Evolutionary conservation across 1,140 invertebrate species (phyloP), one percentile per base, ranked within the genome.

Genomic region (Drosophila repletoides): DNA sequence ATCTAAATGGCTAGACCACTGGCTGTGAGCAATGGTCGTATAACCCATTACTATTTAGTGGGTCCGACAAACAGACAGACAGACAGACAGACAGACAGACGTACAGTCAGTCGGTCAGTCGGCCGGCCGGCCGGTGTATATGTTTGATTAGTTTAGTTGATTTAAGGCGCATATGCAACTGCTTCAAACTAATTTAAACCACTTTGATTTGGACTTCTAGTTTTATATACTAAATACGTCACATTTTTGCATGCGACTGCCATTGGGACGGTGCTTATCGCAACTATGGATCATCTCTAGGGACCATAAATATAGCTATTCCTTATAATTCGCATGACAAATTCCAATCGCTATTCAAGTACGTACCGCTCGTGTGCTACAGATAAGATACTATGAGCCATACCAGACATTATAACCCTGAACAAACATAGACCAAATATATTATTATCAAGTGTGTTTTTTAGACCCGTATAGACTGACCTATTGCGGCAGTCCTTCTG

Each of bases 1-100:
- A 81, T 81, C 77, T 40, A 5, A 43, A 26, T n/a, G 38, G 53
- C 72, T 58, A 76, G 72, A 72, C 72, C 72, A 81, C 72, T 75
- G 51, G 31, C 56, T 45, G 76, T 14, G 67, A 45, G 22, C 34
- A 21, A 65, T 49, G 58, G 51, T 63, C 45, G 40, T 14, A 41
- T 19, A 43, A 36, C 12, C n/a, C 17, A 19, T 10, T 10, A 34
- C 22, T 48, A n/a, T 14, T 29, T 41, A 9, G 19, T 36, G n/a
- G 15, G 5, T 7, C 31, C 43, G 21, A 26, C 41, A 17, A 48
- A 21, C 26, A 53, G 49, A 33, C 51, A 36, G 34, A 3, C 34
- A 9, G 17, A 2, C 22, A 10, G 41, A 24, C 43, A 12, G 9
- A 5, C 26, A n/a, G n/a, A 33, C 17, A 2, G 45, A n/a, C 26